phyloP scores from a whole-genome alignment of 2,888 invertebrate species.

The Octodonta nipae region DNA sequence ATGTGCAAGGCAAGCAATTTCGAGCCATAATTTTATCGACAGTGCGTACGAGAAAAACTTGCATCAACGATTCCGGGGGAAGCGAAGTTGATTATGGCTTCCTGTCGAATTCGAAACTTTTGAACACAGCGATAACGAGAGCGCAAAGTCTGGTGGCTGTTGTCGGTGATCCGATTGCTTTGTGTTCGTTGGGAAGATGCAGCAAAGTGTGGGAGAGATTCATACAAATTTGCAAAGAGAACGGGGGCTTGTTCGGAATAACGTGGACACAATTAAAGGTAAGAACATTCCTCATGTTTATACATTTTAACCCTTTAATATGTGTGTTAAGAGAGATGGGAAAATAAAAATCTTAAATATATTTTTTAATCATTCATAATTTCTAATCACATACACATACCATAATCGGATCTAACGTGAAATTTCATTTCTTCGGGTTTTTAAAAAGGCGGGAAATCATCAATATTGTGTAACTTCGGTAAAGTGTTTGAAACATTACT shows the following conservation, averaged over 20 bases:
- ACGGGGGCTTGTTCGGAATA: conserved; percentile 57
- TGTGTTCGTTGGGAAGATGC: conserved; percentile 68
- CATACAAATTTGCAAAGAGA: conserved; percentile 56
- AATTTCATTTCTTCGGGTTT: too few relatives aligned
- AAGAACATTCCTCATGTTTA: too few relatives aligned
- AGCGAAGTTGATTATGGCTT: conserved; percentile 66
- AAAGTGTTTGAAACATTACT: too few relatives aligned
- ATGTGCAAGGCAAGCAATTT: conserved; percentile 80
- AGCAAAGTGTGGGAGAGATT: conserved; percentile 70
- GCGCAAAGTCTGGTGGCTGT: conserved; percentile 73
- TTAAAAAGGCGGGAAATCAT: too few relatives aligned
- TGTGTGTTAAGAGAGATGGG: too few relatives aligned
- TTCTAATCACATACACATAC: too few relatives aligned
- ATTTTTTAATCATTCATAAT: too few relatives aligned
- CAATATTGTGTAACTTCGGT: too few relatives aligned
- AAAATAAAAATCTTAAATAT: too few relatives aligned
- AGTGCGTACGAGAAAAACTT: conserved; percentile 61
- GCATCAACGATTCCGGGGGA: conserved; percentile 38
- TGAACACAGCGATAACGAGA: conserved; percentile 71
- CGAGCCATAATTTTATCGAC: conserved; percentile 69
- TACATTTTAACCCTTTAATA: too few relatives aligned
- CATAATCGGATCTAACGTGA: too few relatives aligned
- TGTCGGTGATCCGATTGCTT: conserved; percentile 70
- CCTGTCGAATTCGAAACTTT: conserved; percentile 63
- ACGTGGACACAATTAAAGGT: conserved; percentile 51